These are phyloP conservation scores for Eupithecia exiguata DNA, from an alignment of 2,888 invertebrate genomes.

Conservation along the genomic window DNA sequence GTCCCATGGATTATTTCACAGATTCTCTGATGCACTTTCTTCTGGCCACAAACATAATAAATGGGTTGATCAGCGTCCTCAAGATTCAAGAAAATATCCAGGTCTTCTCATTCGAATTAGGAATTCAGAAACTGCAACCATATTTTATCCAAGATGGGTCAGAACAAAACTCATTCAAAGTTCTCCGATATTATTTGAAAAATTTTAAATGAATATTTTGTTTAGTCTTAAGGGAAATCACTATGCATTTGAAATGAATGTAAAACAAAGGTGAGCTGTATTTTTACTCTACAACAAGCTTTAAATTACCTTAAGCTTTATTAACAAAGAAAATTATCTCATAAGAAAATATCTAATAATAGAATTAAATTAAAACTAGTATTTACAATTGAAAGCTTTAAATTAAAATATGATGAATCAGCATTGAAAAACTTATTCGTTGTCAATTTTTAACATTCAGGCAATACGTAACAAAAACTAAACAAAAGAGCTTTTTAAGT, in stretches of 20 bases:
- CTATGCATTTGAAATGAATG: conserved; percentile 44
- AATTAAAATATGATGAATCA: neutral
- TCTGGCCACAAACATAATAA: neutral
- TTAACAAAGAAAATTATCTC: too few species aligned
- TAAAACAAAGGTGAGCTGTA: conserved; percentile 29
- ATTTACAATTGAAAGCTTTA: too few species aligned
- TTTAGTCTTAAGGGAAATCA: conserved; percentile 47
- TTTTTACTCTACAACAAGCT: neutral
- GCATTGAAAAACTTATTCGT: neutral
- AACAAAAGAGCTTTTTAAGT: neutral
- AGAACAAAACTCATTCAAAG: conserved; percentile 27
- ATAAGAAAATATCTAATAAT: too few species aligned
- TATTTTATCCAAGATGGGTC: conserved; percentile 42
- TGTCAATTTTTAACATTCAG: neutral
- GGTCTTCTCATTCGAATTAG: conserved; percentile 11
- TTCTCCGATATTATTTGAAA: conserved; percentile 32
- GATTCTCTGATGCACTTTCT: neutral
- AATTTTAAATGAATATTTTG: conserved; percentile 28
- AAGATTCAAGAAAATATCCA: neutral
- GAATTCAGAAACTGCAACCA: conserved; percentile 14
- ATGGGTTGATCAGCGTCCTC: neutral
- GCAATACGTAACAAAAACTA: neutral
- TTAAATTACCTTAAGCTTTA: too few species aligned
- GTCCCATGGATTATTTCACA: neutral
- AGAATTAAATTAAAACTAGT: too few species aligned